Evolutionary conservation across 1,140 invertebrate species (phyloP).

Genomic region (Episyrphus balteatus): DNA sequence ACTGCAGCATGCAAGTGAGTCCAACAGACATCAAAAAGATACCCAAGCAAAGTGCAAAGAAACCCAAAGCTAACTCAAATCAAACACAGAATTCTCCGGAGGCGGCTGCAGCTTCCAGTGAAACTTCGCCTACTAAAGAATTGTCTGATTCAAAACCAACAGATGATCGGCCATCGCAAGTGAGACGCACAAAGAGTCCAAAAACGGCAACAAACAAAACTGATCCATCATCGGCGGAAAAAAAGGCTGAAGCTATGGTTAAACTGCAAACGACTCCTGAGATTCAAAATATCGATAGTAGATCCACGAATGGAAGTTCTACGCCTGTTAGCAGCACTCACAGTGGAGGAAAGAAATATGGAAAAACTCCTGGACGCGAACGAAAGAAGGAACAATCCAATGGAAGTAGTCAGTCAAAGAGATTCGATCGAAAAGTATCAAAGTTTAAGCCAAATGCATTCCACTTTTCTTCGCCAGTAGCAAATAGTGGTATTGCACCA

Average conservation of each 20-base stretch:
- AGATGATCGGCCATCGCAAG: too few species aligned
- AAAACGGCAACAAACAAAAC: background rate
- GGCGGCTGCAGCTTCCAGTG: slow-evolving; percentile 1
- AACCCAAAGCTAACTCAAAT: background rate
- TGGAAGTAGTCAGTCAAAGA: too few species aligned
- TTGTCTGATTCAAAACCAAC: background rate
- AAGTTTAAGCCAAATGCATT: slow-evolving; percentile 2
- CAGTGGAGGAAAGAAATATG: slow-evolving; percentile 9
- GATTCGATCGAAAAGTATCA: slow-evolving; percentile 2
- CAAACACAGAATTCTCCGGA: background rate
- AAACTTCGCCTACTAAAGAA: slow-evolving; percentile 3
- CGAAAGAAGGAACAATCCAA: slow-evolving; percentile 25
- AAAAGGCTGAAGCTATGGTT: background rate
- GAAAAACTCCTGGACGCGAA: slow-evolving; percentile 33
- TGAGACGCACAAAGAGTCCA: too few species aligned
- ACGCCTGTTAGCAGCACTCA: background rate
- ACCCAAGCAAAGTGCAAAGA: background rate
- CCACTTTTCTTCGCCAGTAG: background rate
- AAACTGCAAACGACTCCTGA: background rate
- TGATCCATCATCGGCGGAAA: background rate
- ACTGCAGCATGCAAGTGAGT: too few species aligned
- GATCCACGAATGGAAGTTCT: background rate
- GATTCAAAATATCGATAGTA: background rate
- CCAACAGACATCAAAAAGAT: background rate
- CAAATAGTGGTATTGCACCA: slow-evolving; percentile 6